A percentile compares a stretch with the other conserved stretches of the same genome.
These are phyloP conservation scores for Xanthia icteritia DNA, from an alignment of 2,888 invertebrate genomes.

Conservation along the genomic window DNA sequence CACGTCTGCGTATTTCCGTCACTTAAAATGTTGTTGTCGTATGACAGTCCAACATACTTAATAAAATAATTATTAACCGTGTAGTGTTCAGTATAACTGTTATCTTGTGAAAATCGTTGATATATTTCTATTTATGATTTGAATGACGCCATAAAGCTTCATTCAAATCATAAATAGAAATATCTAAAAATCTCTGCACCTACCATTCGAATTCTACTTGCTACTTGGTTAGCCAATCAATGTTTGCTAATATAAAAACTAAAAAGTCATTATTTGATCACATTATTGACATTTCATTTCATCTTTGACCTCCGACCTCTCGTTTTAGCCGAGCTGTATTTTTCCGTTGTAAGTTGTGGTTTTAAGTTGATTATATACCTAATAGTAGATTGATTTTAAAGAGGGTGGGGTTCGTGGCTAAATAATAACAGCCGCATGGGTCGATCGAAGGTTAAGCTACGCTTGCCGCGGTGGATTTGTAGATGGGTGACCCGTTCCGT, in stretches of 20 bases:
- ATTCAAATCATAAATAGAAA: background rate
- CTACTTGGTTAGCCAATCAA: slow-evolving; percentile 8
- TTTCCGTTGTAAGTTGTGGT: background rate
- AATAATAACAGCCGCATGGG: background rate
- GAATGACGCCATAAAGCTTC: too few species aligned
- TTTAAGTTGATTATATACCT: background rate
- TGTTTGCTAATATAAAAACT: background rate
- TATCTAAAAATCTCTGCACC: slow-evolving; percentile 2
- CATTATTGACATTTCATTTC: background rate
- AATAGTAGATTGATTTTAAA: background rate
- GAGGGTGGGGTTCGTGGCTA: background rate
- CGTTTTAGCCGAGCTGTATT: background rate
- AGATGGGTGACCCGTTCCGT: background rate
- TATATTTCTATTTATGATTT: too few species aligned
- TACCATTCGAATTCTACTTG: background rate
- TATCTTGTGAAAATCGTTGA: background rate
- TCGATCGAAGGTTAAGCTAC: background rate
- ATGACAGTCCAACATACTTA: background rate
- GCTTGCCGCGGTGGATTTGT: background rate
- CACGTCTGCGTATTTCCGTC: background rate
- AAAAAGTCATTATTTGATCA: background rate
- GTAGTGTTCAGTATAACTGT: background rate
- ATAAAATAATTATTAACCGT: slow-evolving; percentile 12
- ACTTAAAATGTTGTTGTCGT: slow-evolving; percentile 11
- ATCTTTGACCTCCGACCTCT: background rate